Conservation (phyloP, 2,113 vertebrate genomes). For the Alligator mississippiensis region DNA sequence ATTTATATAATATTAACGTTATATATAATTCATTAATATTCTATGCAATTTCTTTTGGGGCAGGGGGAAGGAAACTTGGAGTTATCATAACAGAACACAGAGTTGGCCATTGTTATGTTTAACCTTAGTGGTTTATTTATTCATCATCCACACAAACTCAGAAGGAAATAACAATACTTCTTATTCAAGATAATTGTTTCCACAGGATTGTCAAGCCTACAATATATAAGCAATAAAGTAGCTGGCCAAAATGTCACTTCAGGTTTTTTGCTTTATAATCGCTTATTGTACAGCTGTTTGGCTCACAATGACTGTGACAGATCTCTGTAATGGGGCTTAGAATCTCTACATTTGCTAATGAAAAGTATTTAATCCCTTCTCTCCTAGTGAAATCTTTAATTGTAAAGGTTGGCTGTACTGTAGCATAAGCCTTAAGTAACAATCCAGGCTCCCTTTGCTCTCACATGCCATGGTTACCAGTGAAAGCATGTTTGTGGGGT, state of each 20-base stretch:
- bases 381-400: neutral
- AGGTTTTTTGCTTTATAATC: slow-evolving; percentile 41
- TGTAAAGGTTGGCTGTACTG: slow-evolving; percentile 27
- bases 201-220: slow-evolving; percentile 31
- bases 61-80: slow-evolving; percentile 24
- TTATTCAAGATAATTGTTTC: slow-evolving; percentile 63
- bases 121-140: neutral
- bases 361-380: slow-evolving; percentile 55
- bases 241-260: slow-evolving; percentile 12
- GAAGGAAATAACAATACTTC: slow-evolving; percentile 45
- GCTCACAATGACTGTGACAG: slow-evolving; percentile 29
- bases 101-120: slow-evolving; percentile 14
- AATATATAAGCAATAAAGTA: slow-evolving; percentile 47
- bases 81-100: slow-evolving; percentile 12
- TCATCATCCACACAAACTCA: neutral
- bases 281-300: slow-evolving; percentile 20
- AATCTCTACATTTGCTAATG: slow-evolving; percentile 60
- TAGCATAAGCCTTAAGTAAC: neutral
- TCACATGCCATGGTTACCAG: slow-evolving; percentile 21
- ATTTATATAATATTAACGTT: slow-evolving; percentile 33
- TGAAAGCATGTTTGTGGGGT: neutral
- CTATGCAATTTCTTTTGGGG: neutral
- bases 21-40: slow-evolving; percentile 4
- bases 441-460: neutral
- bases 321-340: slow-evolving; percentile 40